Evolutionary conservation across 2,113 vertebrate genomes (phyloP).

Genomic region (Rhinogobius similis): DNA sequence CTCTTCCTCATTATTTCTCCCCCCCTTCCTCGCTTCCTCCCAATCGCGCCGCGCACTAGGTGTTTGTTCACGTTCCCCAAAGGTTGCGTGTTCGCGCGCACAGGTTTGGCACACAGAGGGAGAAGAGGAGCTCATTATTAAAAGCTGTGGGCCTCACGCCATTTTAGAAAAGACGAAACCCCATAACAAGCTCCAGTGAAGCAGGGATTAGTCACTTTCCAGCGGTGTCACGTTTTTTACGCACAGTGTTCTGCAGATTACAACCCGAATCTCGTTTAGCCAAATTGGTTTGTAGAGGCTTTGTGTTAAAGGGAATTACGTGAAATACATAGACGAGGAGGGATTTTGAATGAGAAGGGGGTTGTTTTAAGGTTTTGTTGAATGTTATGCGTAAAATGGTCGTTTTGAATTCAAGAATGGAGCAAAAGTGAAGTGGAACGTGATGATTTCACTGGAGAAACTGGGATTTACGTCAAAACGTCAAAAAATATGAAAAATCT

Average conservation of each 20-base stretch:
- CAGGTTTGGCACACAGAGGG: background rate
- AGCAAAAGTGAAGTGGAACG: too few relatives aligned
- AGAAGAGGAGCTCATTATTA: conserved; percentile 35
- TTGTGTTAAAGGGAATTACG: too few relatives aligned
- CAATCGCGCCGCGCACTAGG: conserved; percentile 11
- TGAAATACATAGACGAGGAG: too few relatives aligned
- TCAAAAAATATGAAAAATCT: too few relatives aligned
- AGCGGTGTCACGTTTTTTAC: conserved; percentile 22
- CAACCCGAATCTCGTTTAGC: background rate
- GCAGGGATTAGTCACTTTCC: conserved; percentile 31
- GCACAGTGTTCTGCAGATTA: background rate
- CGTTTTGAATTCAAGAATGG: too few relatives aligned
- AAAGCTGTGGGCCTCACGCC: conserved; percentile 38
- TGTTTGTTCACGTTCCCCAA: conserved; percentile 55
- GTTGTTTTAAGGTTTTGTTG: too few relatives aligned
- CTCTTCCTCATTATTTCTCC: too few relatives aligned
- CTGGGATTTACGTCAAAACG: too few relatives aligned
- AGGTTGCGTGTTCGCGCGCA: conserved; percentile 43
- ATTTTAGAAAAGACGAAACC: conserved; percentile 45
- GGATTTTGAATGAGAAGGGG: too few relatives aligned
- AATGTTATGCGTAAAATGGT: too few relatives aligned
- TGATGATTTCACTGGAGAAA: too few relatives aligned
- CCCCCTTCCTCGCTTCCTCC: background rate
- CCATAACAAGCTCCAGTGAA: conserved; percentile 41
- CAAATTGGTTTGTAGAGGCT: too few relatives aligned